A percentile compares a stretch with the other conserved stretches of the same genome.
These are phyloP conservation scores for Passer montanus DNA, from an alignment of 2,113 vertebrate species.

Conservation along the genomic window DNA sequence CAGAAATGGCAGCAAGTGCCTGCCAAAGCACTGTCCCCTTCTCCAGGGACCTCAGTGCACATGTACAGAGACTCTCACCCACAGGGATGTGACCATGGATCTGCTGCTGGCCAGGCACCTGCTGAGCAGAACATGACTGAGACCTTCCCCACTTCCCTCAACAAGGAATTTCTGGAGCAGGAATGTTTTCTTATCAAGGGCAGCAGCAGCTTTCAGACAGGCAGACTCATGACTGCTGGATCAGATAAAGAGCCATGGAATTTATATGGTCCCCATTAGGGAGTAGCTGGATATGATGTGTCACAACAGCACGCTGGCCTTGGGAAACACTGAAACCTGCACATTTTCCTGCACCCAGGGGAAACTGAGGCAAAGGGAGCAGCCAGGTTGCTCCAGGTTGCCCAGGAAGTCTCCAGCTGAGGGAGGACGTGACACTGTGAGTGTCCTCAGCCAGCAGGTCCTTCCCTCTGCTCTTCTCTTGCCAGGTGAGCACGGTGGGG, in stretches of 20 bases:
- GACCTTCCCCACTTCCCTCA: background rate
- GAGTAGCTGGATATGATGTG: constrained; percentile 4
- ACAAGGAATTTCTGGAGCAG: constrained; percentile 19
- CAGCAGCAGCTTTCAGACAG: constrained; percentile 35
- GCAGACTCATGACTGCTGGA: constrained; percentile 36
- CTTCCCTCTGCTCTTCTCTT: background rate
- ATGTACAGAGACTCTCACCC: background rate
- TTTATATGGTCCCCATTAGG: constrained; percentile 43
- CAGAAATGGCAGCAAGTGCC: background rate
- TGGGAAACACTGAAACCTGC: background rate
- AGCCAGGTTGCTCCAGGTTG: background rate
- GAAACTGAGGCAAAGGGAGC: constrained; percentile 1
- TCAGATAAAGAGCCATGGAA: constrained; percentile 59
- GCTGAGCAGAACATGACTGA: constrained; percentile 26
- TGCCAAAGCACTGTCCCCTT: background rate
- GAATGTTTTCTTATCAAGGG: constrained; percentile 49
- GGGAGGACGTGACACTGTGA: background rate
- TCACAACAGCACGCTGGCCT: background rate
- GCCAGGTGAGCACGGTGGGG: background rate
- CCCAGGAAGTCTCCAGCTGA: background rate
- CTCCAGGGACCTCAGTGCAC: rapidly evolving
- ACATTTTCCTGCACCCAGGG: background rate
- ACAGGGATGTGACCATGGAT: background rate
- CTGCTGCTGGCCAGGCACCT: constrained; percentile 1
- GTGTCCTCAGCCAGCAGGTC: background rate